Base-by-base conservation (phyloP, 2,888 invertebrate genomes). In the Hofmannophila pseudospretella region DNA sequence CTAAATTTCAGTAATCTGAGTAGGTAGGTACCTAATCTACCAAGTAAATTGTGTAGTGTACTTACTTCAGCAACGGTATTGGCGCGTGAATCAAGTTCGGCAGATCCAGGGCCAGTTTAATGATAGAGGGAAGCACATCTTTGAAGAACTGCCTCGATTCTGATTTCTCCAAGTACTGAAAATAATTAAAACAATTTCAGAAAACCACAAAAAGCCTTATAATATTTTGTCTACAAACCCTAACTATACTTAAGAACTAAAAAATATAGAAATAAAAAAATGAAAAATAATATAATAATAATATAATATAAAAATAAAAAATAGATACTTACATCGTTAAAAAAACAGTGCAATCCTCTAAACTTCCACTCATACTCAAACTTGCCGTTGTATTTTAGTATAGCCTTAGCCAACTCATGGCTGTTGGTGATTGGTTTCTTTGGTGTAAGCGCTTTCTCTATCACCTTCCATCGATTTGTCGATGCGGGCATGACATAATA, bases 1-100 rank as follows among this genome's bases (percentile, higher is more conserved):
- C n/a, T n/a, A n/a, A n/a, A n/a, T n/a, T n/a, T n/a, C n/a, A n/a
- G n/a, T n/a, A n/a, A n/a, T n/a, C n/a, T n/a, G n/a, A n/a, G n/a
- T n/a, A n/a, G n/a, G n/a, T n/a, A n/a, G n/a, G n/a, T n/a, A n/a
- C n/a, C n/a, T n/a, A n/a, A n/a, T n/a, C n/a, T n/a, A n/a, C n/a
- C n/a, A n/a, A n/a, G n/a, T n/a, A n/a, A n/a, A n/a, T n/a, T n/a
- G n/a, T n/a, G n/a, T n/a, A n/a, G n/a, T 16, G 16, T 5, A 58
- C 74, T 72, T 60, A 91, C 78, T 91, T 93, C 8, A 98, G 78
- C 33, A 97, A 75, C n/a, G 96, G 97, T 56, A 97, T 90, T 2
- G 94, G 90, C 26, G 91, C 88, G 35, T 94, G 93, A 35, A 97
- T 74, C 25, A 97, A 72, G 42, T 92, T 88, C 1, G 96, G 96